phyloP scores from a whole-genome alignment of 2,797 vertebrate genomes.

The Novumbra hubbsi region DNA sequence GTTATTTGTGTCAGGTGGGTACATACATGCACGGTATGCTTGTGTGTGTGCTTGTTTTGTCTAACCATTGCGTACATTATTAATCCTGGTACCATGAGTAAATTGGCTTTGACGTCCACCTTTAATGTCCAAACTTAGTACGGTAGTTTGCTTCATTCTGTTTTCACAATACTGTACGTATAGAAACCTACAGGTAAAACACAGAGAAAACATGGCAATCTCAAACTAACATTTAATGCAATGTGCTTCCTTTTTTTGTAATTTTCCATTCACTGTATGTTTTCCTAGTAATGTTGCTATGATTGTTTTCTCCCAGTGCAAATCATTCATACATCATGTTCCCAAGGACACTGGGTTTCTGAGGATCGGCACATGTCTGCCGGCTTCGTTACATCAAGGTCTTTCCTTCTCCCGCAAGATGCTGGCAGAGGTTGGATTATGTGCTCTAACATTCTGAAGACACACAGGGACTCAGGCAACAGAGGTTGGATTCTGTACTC shows the following conservation, averaged over 20 bases:
- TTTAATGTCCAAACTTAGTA: not conserved
- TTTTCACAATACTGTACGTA: not conserved
- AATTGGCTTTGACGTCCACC: not conserved
- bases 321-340: constrained; percentile 32
- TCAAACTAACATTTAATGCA: not conserved
- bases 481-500: constrained; percentile 36
- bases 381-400: constrained; percentile 35
- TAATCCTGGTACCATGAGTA: not conserved
- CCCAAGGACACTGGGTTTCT: constrained; percentile 48
- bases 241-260: not conserved
- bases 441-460: constrained; percentile 46
- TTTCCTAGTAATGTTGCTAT: not conserved
- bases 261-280: not conserved
- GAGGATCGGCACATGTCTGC: constrained; percentile 37
- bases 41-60: not conserved
- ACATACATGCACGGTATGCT: not conserved
- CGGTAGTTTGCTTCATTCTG: not conserved
- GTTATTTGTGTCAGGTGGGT: not conserved
- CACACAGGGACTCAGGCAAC: constrained; percentile 23
- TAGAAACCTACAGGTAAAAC: not conserved
- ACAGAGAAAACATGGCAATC: not conserved
- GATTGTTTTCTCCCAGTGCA: not conserved
- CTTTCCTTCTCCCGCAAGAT: constrained; percentile 37
- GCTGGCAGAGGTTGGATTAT: constrained; percentile 28
- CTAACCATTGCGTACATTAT: not conserved